Conservation (phyloP, 2,113 vertebrate genomes). For the Sander vitreus region DNA sequence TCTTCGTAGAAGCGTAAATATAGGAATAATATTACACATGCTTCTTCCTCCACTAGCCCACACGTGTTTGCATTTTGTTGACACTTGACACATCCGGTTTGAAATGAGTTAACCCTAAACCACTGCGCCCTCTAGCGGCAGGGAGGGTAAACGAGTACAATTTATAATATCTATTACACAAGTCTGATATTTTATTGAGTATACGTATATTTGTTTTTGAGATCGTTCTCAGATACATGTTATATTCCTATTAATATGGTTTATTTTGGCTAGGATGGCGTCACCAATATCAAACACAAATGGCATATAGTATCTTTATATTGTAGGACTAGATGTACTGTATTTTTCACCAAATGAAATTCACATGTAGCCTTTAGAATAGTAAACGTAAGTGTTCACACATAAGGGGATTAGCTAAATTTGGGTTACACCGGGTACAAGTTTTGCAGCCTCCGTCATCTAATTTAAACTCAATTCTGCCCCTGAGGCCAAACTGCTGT, state of each 20-base stretch:
- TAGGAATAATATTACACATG: conserved; percentile 4
- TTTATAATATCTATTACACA: too few relatives aligned
- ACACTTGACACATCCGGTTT: conserved; percentile 57
- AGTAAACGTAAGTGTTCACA: not conserved
- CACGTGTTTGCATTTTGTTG: conserved; percentile 73
- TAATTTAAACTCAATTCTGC: not conserved
- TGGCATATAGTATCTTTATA: not conserved
- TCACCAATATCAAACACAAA: not conserved
- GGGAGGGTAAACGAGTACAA: not conserved
- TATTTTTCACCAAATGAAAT: not conserved
- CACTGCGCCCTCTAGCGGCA: conserved; percentile 39
- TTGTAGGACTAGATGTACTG: too few relatives aligned
- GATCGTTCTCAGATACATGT: not conserved
- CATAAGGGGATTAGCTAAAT: not conserved
- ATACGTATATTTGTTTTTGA: not conserved
- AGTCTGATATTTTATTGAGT: not conserved
- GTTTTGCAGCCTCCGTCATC: not conserved
- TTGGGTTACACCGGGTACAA: not conserved
- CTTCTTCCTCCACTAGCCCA: conserved; percentile 9
- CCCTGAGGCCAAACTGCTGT: not conserved
- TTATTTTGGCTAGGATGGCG: not conserved
- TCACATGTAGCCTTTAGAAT: not conserved
- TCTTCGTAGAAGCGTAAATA: rapidly evolving
- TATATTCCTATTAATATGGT: not conserved
- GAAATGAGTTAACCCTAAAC: rapidly evolving